phyloP scores from a whole-genome alignment of 2,888 invertebrate species.

The Zaprionus bogoriensis region DNA sequence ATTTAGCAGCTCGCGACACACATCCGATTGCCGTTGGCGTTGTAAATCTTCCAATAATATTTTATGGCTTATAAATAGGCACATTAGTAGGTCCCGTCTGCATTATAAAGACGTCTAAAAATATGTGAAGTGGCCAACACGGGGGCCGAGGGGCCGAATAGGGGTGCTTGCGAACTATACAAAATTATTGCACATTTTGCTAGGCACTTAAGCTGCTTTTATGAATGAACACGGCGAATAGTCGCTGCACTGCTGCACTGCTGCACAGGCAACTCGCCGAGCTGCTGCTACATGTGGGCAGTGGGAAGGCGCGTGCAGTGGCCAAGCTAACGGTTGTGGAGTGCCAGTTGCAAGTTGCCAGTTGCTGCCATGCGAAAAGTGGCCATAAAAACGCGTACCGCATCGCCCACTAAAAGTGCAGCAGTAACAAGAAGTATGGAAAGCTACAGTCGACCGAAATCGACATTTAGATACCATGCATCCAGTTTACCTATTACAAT shows the following conservation, averaged over 20 bases:
- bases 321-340: conserved; percentile 29
- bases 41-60: conserved; percentile 18
- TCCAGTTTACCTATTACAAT: no score
- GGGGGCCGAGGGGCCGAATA: neutral
- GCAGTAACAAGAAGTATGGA: conserved; percentile 18
- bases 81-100: conserved; percentile 32
- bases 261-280: neutral
- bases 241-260: conserved; percentile 13
- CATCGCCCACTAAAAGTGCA: conserved; percentile 47
- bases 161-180: conserved; percentile 3
- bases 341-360: conserved; percentile 4
- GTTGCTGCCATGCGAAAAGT: conserved; percentile 25
- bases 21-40: conserved; percentile 44
- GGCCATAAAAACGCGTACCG: conserved; percentile 42
- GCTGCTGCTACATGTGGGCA: neutral
- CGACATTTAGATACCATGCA: no score
- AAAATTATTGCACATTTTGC: conserved; percentile 41
- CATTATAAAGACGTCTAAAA: conserved; percentile 56
- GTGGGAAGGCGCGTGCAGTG: no score
- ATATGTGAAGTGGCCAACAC: conserved; percentile 39
- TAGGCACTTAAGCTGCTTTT: conserved; percentile 37
- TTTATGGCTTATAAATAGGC: conserved; percentile 53
- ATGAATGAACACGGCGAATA: conserved; percentile 49
- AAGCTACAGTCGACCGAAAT: no score
- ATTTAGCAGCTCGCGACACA: conserved; percentile 45